phyloP scores from a whole-genome alignment of 2,797 vertebrate genomes.

The Pitangus sulphuratus region DNA sequence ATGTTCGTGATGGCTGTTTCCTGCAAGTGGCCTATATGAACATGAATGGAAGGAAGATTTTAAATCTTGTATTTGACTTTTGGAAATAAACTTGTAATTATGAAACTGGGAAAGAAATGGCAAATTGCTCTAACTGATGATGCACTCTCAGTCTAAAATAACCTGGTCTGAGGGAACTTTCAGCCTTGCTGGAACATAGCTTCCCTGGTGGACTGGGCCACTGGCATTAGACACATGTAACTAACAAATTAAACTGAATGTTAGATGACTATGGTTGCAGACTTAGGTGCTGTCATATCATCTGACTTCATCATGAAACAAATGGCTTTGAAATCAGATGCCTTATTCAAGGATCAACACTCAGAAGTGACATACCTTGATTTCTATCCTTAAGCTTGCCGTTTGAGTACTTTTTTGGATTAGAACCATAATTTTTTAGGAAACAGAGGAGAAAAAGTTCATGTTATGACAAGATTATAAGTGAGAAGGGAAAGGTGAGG shows the following conservation, averaged over 20 bases:
- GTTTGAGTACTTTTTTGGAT: not conserved
- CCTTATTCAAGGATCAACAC: not conserved
- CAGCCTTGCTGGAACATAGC: not conserved
- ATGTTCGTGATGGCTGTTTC: not conserved
- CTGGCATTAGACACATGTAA: not conserved
- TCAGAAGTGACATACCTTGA: not conserved
- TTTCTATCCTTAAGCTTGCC: not conserved
- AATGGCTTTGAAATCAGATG: not conserved
- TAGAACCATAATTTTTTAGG: not conserved
- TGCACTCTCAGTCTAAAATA: not conserved
- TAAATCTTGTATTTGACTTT: not conserved
- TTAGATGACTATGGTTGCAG: not conserved
- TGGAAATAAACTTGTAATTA: slow-evolving; percentile 5
- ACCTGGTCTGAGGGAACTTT: not conserved
- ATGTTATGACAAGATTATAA: not conserved
- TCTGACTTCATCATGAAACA: not conserved
- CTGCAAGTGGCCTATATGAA: not conserved
- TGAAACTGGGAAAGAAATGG: not conserved
- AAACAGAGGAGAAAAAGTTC: not conserved
- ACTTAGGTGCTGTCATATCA: not conserved
- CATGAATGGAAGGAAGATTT: not conserved
- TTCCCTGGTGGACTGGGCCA: not conserved
- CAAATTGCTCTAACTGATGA: not conserved
- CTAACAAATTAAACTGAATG: not conserved
- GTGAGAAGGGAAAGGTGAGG: not conserved